Percentiles rank a stretch among this genome's conserved stretches.
Evolutionary conservation across 2,113 vertebrate genomes (phyloP).

Genomic region (Anguilla japonica): DNA sequence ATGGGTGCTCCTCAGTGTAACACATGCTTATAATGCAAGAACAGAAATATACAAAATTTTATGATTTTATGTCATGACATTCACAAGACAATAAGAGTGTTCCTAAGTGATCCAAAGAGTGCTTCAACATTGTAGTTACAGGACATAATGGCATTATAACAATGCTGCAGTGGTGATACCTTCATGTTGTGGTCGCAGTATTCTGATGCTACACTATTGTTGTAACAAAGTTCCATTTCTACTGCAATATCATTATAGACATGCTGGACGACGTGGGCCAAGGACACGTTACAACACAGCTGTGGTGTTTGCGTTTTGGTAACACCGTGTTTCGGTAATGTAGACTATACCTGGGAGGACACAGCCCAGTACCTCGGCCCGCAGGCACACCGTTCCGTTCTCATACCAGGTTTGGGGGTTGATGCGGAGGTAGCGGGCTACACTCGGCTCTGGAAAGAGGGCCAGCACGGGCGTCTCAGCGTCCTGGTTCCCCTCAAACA

Average conservation of each 20-base stretch:
- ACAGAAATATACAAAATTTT: too few relatives aligned
- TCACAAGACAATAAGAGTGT: too few relatives aligned
- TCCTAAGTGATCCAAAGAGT: too few relatives aligned
- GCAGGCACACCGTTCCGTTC: conserved; percentile 82
- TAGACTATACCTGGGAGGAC: conserved; percentile 68
- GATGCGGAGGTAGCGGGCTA: conserved; percentile 86
- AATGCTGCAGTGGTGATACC: background rate
- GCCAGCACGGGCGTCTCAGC: conserved; percentile 79
- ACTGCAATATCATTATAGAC: background rate
- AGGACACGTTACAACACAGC: too few relatives aligned
- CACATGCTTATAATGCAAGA: too few relatives aligned
- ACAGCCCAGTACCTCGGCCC: conserved; percentile 87
- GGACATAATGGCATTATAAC: background rate
- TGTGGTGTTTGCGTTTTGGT: background rate
- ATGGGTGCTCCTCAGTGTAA: too few relatives aligned
- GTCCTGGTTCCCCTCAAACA: conserved; percentile 83
- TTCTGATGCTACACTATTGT: too few relatives aligned
- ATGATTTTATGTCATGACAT: too few relatives aligned
- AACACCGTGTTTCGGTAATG: background rate
- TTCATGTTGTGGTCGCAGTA: background rate
- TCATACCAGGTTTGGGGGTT: conserved; percentile 88
- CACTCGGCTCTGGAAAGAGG: conserved; percentile 72
- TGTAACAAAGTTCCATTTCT: too few relatives aligned
- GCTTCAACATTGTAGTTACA: background rate
- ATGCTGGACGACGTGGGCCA: background rate